Evolutionary conservation across 1,140 invertebrate species (phyloP).

Genomic region (Ruditapes philippinarum): DNA sequence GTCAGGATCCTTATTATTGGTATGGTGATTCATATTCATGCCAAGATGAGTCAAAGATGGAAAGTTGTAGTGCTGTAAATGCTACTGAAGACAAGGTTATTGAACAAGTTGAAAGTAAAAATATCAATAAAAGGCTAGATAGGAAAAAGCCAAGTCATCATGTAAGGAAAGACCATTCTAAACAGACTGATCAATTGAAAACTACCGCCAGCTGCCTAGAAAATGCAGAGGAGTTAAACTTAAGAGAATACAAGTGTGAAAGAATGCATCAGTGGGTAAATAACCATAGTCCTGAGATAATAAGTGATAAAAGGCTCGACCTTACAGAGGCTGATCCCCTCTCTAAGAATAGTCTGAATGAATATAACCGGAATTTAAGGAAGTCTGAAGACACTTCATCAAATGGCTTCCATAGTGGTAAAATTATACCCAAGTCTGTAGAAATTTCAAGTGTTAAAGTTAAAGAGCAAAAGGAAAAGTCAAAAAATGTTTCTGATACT

Average conservation of each 20-base stretch:
- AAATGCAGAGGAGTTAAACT: background rate
- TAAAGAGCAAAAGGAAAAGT: background rate
- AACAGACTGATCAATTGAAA: background rate
- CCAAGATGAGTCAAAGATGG: background rate
- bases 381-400: background rate
- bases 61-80: background rate
- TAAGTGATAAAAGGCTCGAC: background rate
- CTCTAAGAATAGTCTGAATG: background rate
- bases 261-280: constrained; percentile 10
- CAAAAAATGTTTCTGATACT: background rate
- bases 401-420: background rate
- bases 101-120: background rate
- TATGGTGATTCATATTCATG: background rate
- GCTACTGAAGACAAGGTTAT: background rate
- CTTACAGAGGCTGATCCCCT: background rate
- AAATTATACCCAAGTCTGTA: background rate
- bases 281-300: background rate
- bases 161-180: background rate
- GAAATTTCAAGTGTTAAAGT: background rate
- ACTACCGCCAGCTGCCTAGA: no score
- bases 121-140: background rate
- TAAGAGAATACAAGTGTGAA: background rate
- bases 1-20: background rate
- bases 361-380: background rate
- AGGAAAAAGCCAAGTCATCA: background rate